phyloP scores from a whole-genome alignment of 2,797 vertebrate species.

The Naso thynnoides region DNA sequence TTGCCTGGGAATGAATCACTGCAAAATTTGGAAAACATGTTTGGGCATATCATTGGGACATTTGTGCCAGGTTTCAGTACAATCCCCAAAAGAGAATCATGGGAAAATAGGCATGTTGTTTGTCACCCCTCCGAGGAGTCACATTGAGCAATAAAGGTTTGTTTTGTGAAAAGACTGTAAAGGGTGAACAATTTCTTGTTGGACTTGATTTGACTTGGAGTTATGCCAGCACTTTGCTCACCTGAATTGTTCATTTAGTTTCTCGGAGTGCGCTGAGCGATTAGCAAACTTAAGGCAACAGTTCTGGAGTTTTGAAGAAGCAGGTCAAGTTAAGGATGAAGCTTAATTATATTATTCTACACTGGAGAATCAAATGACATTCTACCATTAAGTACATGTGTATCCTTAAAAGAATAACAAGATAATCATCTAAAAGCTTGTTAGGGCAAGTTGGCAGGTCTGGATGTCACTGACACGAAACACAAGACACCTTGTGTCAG shows the following conservation, averaged over 20 bases:
- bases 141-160: constrained; percentile 31
- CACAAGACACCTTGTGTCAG: neutral
- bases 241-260: neutral
- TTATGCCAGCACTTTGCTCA: constrained; percentile 5
- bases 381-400: too few relatives aligned
- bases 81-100: neutral
- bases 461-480: constrained; percentile 16
- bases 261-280: neutral
- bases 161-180: neutral
- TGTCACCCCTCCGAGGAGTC: neutral
- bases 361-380: neutral
- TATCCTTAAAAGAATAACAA: neutral
- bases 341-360: neutral
- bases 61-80: constrained; percentile 27
- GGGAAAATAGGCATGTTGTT: neutral
- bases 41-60: neutral
- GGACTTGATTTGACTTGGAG: constrained; percentile 47
- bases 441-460: neutral
- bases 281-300: neutral
- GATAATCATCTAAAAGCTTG: neutral
- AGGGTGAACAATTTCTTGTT: constrained; percentile 24
- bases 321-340: neutral
- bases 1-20: neutral
- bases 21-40: constrained; percentile 34
- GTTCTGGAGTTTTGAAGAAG: rapidly evolving